These are phyloP conservation scores for Amorpha juglandis DNA, from an alignment of 2,888 invertebrate genomes.

Conservation along the genomic window DNA sequence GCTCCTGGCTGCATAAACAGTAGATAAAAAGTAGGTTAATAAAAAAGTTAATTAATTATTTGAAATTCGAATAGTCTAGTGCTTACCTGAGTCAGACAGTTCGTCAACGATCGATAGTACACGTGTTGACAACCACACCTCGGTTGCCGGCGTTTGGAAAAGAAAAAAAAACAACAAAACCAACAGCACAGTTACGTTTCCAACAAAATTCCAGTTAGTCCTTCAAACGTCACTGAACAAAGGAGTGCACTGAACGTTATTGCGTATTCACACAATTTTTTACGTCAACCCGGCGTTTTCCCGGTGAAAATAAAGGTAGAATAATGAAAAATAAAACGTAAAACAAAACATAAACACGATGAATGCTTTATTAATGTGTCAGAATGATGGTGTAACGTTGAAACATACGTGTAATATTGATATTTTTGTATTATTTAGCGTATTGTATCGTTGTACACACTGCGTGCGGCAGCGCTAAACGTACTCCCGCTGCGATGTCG, in stretches of 20 bases:
- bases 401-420: slow-evolving; percentile 31
- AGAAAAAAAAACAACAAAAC: slow-evolving; percentile 53
- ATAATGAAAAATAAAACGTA: slow-evolving; percentile 49
- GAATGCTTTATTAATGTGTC: slow-evolving; percentile 17
- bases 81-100: slow-evolving; percentile 57
- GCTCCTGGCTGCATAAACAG: slow-evolving; percentile 9
- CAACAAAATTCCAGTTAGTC: slow-evolving; percentile 45
- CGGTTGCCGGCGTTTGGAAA: slow-evolving; percentile 47
- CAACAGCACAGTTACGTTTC: slow-evolving; percentile 48
- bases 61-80: slow-evolving; percentile 9
- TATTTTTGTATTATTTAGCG: slow-evolving; percentile 49
- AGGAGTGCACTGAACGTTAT: slow-evolving; percentile 54
- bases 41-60: slow-evolving; percentile 14
- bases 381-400: slow-evolving; percentile 51
- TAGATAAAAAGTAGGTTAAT: neutral
- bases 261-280: slow-evolving; percentile 52
- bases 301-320: slow-evolving; percentile 64
- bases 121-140: slow-evolving; percentile 62
- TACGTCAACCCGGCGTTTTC: slow-evolving; percentile 69
- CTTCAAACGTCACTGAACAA: slow-evolving; percentile 58
- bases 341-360: slow-evolving; percentile 45
- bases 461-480: slow-evolving; percentile 52
- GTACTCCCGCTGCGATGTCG: slow-evolving; percentile 59
- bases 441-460: slow-evolving; percentile 37
- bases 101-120: slow-evolving; percentile 59